Base-by-base conservation (phyloP, 35 echinoderm and acorn worm genomes). In the Apostichopus parvimensis region DNA sequence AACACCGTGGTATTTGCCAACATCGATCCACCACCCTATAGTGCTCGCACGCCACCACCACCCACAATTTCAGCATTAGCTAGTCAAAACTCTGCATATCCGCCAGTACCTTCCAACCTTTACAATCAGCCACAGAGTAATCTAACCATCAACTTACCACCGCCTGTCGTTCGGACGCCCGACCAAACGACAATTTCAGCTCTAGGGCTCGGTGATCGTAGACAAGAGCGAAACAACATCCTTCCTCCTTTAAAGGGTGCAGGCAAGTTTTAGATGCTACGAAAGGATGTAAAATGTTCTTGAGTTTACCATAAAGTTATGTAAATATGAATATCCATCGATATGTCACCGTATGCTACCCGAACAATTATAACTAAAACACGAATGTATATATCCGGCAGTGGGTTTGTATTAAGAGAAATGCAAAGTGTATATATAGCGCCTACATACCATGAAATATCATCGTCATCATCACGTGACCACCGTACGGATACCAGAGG, bases 21-120 rank as follows among this genome's bases (percentile, higher is more conserved):
- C 79, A 82, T 82, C 45, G 79, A 82, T 17, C 79, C 79, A 7
- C 79, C 79, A 55, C 79, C 79, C 6, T 82, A 82, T 15, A 82
- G 25, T n/a, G 79, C 79, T 82, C 14, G 17, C 25, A 54, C 11
- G 12, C 34, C 34, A 45, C 24, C 79, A 0, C 12, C 53, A 6
- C 7, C 79, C 79, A 55, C 79, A 17, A n/a, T 56, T 55, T 68
- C 64, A 68, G 64, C 10, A 68, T 68, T 17, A 10, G 11, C 11
- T 5, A 12, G 20, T 18, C 45, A 55, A 45, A 12, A 82, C 79
- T 13, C 1, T 6, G 34, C 54, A 13, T 45, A 45, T 45, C 79
- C 79, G 17, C 25, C 52, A 8, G 25, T 53, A 17, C 79, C 79
- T 13, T 56, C 79, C 6, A 56, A 82, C 14, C 34, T 82, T 15